phyloP scores from a whole-genome alignment of 2,888 invertebrate genomes.

The Saturnia japonica region DNA sequence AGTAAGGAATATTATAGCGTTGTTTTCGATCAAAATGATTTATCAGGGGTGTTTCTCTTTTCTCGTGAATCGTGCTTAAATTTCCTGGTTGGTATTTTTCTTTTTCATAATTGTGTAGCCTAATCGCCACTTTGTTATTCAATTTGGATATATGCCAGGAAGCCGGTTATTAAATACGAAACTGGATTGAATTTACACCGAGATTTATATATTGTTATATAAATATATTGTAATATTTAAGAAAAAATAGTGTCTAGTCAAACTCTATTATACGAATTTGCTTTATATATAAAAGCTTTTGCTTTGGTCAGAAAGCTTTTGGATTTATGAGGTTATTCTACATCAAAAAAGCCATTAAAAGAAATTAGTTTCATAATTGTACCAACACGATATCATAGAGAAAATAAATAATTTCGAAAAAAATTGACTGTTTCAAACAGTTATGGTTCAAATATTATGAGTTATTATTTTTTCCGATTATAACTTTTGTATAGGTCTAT shows the following conservation, averaged over 20 bases:
- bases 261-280: background rate
- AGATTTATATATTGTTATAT: conserved; percentile 32
- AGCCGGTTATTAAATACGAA: conserved; percentile 56
- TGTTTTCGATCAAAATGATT: background rate
- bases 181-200: conserved; percentile 33
- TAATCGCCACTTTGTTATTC: conserved; percentile 71
- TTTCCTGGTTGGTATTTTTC: conserved; percentile 14
- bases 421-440: too few relatives aligned
- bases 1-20: background rate
- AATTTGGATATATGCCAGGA: conserved; percentile 64
- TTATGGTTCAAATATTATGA: too few relatives aligned
- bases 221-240: background rate
- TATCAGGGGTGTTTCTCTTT: background rate
- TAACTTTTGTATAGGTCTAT: too few relatives aligned
- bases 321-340: too few relatives aligned
- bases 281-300: too few relatives aligned
- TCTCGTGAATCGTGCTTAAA: conserved; percentile 1
- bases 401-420: too few relatives aligned
- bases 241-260: conserved; percentile 6
- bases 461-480: too few relatives aligned
- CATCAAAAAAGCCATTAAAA: too few relatives aligned
- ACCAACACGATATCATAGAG: too few relatives aligned
- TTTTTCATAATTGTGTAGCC: conserved; percentile 38
- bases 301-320: too few relatives aligned
- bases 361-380: too few relatives aligned